Evolutionary conservation across 1,140 invertebrate species (phyloP).

Genomic region (Drosophila paulistorum): DNA sequence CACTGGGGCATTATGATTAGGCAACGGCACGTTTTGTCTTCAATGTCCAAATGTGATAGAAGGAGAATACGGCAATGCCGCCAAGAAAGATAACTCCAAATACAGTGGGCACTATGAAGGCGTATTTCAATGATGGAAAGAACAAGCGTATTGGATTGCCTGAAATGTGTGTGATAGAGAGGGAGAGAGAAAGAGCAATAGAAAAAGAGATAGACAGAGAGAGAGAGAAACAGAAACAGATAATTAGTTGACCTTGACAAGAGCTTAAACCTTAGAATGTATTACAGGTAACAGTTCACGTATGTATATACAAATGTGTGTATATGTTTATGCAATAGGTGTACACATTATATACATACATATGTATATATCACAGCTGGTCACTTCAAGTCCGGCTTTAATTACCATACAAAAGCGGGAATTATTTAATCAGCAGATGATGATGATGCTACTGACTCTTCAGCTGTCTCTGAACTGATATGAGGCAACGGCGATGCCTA

Average conservation of each 20-base stretch:
- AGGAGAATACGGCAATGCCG: conserved; percentile 86
- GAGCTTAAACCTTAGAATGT: conserved; percentile 26
- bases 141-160: conserved; percentile 85
- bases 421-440: conserved; percentile 71
- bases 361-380: conserved; percentile 11
- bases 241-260: conserved; percentile 40
- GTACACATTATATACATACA: too few relatives aligned
- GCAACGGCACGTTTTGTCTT: conserved; percentile 53
- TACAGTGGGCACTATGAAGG: conserved; percentile 85
- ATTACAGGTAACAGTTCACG: conserved; percentile 37
- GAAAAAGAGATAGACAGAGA: conserved; percentile 35
- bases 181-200: conserved; percentile 13
- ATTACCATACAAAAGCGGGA: conserved; percentile 70
- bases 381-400: conserved; percentile 37
- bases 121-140: conserved; percentile 86
- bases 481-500: neutral
- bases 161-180: conserved; percentile 43
- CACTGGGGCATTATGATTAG: conserved; percentile 83
- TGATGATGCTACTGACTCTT: neutral
- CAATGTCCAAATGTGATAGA: conserved; percentile 85
- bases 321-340: neutral
- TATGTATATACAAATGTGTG: neutral
- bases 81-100: conserved; percentile 87
- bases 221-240: neutral
- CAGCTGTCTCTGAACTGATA: conserved; percentile 3